Conservation (phyloP, 2,888 invertebrate species). For the Himalopsyche japonica region DNA sequence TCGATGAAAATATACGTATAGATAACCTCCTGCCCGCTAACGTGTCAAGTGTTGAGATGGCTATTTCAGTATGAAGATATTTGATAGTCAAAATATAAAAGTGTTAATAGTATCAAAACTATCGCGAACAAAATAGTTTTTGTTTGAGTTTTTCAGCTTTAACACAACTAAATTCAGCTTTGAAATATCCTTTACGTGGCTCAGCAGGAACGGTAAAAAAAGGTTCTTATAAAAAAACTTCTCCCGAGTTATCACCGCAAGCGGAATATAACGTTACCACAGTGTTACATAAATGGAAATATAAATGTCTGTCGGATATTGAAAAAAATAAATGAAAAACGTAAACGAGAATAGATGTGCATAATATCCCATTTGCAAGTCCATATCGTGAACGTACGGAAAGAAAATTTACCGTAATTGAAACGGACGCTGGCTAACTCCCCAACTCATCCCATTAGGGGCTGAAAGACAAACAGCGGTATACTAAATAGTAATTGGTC, state of each 20-base stretch:
- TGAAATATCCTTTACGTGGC: no score
- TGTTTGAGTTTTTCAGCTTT: no score
- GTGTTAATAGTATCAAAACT: no score
- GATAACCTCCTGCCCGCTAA: no score
- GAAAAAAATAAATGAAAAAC: not conserved
- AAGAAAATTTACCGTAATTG: not conserved
- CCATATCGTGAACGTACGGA: not conserved
- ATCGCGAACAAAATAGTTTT: no score
- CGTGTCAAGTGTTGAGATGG: no score
- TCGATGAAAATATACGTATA: no score
- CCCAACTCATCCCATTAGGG: not conserved
- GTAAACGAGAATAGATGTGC: not conserved
- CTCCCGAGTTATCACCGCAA: not conserved
- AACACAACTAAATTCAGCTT: no score
- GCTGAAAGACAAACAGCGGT: not conserved
- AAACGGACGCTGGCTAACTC: not conserved
- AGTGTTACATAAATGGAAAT: not conserved
- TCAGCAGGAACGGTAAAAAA: no score
- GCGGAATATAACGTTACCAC: not conserved
- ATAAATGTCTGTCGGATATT: not conserved
- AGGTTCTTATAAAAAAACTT: no score
- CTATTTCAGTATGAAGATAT: no score
- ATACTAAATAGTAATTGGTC: slow-evolving; percentile 1
- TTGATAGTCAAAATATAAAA: no score
- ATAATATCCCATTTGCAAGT: not conserved